Percentiles rank a stretch among this genome's conserved stretches.
Evolutionary conservation across 2,797 vertebrate genomes (phyloP).

Genomic region (Rhynchonycteris naso): DNA sequence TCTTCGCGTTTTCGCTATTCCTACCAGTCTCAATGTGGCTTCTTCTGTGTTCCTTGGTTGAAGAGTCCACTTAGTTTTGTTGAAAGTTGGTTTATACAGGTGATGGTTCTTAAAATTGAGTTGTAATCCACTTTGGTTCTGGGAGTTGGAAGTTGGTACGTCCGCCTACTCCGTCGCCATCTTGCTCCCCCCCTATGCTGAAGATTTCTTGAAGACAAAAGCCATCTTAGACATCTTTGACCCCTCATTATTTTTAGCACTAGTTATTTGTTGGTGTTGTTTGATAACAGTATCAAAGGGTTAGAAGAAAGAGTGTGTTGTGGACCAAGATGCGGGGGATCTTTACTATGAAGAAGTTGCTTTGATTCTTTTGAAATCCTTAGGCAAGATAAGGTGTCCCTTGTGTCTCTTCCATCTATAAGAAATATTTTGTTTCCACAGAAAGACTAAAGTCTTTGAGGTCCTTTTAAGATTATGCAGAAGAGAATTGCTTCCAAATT

Average conservation of each 20-base stretch:
- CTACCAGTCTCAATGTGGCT: no score
- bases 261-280: background rate
- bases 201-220: slow-evolving; percentile 25
- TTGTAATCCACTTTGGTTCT: no score
- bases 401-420: background rate
- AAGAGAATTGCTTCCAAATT: slow-evolving; percentile 59
- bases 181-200: background rate
- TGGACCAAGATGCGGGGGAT: background rate
- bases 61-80: no score
- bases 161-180: no score
- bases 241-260: background rate
- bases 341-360: background rate
- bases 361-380: slow-evolving; percentile 45
- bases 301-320: background rate
- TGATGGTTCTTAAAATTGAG: no score
- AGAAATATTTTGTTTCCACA: slow-evolving; percentile 55
- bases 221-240: background rate
- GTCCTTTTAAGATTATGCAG: slow-evolving; percentile 61
- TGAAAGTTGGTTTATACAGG: no score
- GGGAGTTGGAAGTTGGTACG: no score
- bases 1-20: no score
- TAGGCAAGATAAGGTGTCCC: background rate
- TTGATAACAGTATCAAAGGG: background rate
- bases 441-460: slow-evolving; percentile 51
- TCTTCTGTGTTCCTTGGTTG: no score